Base-by-base conservation (phyloP, 2,888 invertebrate genomes). In the Spicauda simplicius region DNA sequence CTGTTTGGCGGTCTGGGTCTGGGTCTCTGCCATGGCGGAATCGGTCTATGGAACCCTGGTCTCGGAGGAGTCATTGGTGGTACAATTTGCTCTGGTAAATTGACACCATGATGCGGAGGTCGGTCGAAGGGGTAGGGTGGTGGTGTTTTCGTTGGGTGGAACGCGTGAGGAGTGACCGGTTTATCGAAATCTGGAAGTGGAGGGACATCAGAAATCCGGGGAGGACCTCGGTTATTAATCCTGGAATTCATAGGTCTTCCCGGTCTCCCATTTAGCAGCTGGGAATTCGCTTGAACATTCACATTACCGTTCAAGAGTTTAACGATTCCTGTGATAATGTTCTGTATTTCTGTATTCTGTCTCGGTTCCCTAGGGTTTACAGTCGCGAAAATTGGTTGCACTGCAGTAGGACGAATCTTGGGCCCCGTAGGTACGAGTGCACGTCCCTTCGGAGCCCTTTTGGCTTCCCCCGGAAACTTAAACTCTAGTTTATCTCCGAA, bases 211-310 rank as follows among this genome's bases (percentile, higher is more conserved):
- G 97, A 95, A 73, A 97, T 96, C 72, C 97, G 94, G 0, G 98
- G 98, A 0, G 98, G 98, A 0, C 98, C 98, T 69, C 98, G 91
- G 81, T 98, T 97, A 79, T 98, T 98, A 16, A 98, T 98, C 70
- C 98, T 93, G 3, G 96, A 96, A 25, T 95, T 94, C 77, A 96
- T 88, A 0, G 97, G 97, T 14, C 97, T 90, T 14, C 94, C 80
- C 2, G 96, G 96, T 68, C 97, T 92, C 0, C 95, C 94, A 37
- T 85, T 87, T 1, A 90, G 58, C 3, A 94, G 88, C 67, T 95
- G 95, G 0, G 96, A 96, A 74, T 96, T 97, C 0, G 96, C 96
- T 81, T 96, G 96, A 0, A 97, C 97, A 77, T 97, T 97, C 0
- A 97, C 97, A 77, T 98, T 97, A 0, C 98, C 98, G 72, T 98